These are phyloP conservation scores for Eupithecia abbreviata DNA, from an alignment of 2,888 invertebrate species.

Conservation along the genomic window DNA sequence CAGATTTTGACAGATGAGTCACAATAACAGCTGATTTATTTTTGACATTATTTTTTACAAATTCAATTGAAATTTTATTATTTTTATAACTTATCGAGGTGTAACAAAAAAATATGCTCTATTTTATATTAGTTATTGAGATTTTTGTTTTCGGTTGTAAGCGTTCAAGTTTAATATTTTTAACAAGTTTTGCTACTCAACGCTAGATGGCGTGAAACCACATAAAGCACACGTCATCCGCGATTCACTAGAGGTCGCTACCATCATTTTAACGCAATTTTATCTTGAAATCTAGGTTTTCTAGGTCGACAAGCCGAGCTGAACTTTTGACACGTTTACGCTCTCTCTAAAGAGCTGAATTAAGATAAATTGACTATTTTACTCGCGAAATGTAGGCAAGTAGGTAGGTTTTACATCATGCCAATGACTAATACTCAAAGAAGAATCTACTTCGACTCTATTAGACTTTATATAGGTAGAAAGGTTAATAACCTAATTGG, in stretches of 20 bases:
- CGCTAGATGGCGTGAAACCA: constrained; percentile 46
- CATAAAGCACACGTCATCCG: not conserved
- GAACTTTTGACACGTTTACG: constrained; percentile 26
- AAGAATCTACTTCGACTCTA: not conserved
- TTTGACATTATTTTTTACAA: constrained; percentile 8
- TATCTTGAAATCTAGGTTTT: constrained; percentile 33
- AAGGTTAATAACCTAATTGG: not conserved
- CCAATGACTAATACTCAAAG: not conserved
- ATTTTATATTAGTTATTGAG: not conserved
- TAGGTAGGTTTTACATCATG: not conserved
- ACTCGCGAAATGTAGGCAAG: constrained; percentile 3
- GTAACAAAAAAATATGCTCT: not conserved
- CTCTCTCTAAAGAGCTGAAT: constrained; percentile 22
- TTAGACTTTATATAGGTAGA: not conserved
- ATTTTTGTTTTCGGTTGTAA: not conserved
- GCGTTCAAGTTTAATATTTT: not conserved
- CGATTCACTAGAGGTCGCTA: constrained; percentile 34
- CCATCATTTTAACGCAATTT: constrained; percentile 1
- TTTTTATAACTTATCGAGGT: no score
- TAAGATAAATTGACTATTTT: constrained; percentile 30
- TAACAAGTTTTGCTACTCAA: constrained; percentile 39
- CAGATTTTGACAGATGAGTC: constrained; percentile 37
- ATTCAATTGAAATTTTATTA: not conserved
- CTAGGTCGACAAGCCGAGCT: constrained; percentile 25
- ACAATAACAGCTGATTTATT: constrained; percentile 46